Evolutionary conservation across 2,888 invertebrate genomes (phyloP), one percentile per base, ranked within the genome.

Genomic region (Dilophus febrilis): DNA sequence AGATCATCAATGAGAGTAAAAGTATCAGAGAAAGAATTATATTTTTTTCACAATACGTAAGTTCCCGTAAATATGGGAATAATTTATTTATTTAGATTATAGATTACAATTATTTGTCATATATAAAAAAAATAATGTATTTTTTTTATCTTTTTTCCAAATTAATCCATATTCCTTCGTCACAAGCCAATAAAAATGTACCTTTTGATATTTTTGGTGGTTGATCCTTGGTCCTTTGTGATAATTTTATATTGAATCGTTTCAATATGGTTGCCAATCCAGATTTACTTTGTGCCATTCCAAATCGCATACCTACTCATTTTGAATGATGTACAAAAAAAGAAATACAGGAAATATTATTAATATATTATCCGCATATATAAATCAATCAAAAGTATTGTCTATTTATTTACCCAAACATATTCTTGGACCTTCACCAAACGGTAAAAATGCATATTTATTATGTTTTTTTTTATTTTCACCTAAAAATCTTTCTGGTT

Each of bases 401-500:
- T 27, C 6, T 11, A 27, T 27, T 27, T 27, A 27, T 27, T 27
- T 27, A 1, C 56, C 58, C 37, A 57, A 53, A 42, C 58, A 57
- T 43, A 54, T 56, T 1, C 57, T 45, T 0, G 58, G 58, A 1
- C 57, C 59, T 41, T 54, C 55, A 3, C 57, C 58, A 22, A 64
- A 64, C 5, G 61, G 59, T 2, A 65, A 46, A 40, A 58, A 64
- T 27, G 51, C 39, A 17, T 19, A 35, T 35, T 35, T 35, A 46
- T 55, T 53, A 3, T 57, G 49, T 10, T 49, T 44, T 16, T 46
- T 43, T 3, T 49, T 46, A 26, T 54, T 53, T 14, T 53, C 54
- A 0, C 53, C 28, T n/a, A 46, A 51, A 39, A 66, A 67, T 30
- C 65, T 51, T 38, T 66, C 63, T 0, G 66, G 67, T 28, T 60